A percentile compares a stretch with the other conserved stretches of the same genome.
These are phyloP conservation scores for Pelodiscus sinensis DNA, from an alignment of 2,113 vertebrate species.

Conservation along the genomic window DNA sequence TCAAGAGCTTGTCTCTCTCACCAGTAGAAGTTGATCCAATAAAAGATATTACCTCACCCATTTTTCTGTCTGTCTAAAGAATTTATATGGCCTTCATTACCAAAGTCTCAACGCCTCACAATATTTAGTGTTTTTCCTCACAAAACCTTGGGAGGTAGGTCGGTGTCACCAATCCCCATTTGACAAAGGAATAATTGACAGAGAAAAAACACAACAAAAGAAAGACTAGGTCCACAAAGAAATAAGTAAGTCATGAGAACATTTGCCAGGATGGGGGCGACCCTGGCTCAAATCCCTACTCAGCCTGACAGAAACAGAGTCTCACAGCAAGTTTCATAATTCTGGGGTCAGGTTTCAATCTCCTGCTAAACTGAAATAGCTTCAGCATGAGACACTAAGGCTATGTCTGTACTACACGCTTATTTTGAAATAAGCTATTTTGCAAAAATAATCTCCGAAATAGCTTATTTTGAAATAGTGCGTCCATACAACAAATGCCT, in stretches of 20 bases:
- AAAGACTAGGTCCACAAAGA: not conserved
- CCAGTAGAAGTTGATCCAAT: no score
- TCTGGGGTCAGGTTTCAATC: not conserved
- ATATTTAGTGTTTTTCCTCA: not conserved
- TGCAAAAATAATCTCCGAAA: no score
- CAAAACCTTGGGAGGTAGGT: not conserved
- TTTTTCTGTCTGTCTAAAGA: not conserved
- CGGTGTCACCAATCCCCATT: not conserved
- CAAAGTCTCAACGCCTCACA: not conserved
- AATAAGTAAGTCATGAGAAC: not conserved
- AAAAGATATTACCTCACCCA: no score
- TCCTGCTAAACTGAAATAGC: no score
- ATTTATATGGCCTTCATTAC: not conserved
- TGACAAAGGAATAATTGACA: not conserved
- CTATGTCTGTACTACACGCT: no score
- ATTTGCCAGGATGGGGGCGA: no score
- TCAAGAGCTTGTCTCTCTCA: no score
- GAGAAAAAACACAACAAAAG: not conserved
- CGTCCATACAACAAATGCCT: no score
- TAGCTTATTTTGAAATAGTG: no score
- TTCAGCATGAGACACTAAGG: no score
- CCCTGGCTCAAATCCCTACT: not conserved
- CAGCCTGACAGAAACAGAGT: not conserved
- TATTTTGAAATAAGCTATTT: no score
- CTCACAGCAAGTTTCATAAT: not conserved